A percentile compares a stretch with the other conserved stretches of the same genome.
phyloP scores from a whole-genome alignment of 2,113 vertebrate species.

The Istiophorus platypterus region DNA sequence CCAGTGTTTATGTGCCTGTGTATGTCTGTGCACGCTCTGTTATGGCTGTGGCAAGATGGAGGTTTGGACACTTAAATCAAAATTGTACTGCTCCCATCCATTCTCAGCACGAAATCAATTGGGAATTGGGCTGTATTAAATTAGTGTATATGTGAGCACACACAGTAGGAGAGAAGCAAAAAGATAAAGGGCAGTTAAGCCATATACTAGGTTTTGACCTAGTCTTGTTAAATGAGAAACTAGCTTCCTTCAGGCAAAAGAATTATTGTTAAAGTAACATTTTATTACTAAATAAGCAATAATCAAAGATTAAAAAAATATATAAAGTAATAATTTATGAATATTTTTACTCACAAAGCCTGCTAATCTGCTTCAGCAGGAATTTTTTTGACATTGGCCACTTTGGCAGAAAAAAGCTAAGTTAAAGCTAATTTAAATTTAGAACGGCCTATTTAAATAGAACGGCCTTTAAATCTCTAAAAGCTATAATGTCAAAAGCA shows the following conservation, averaged over 20 bases:
- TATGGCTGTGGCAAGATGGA: background rate
- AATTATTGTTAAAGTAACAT: no score
- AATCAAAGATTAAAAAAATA: background rate
- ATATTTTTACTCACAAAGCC: background rate
- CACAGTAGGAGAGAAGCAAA: no score
- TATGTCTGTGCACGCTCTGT: background rate
- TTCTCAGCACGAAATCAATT: constrained; percentile 4
- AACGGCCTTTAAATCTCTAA: background rate
- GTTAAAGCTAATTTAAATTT: background rate
- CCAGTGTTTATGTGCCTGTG: background rate
- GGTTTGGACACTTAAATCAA: constrained; percentile 36
- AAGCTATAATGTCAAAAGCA: background rate
- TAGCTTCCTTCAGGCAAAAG: no score
- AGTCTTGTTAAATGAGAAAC: no score
- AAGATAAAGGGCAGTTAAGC: no score
- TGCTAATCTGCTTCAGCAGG: background rate
- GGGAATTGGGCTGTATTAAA: no score
- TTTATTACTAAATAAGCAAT: background rate
- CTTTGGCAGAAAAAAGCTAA: no score
- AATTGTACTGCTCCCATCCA: constrained; percentile 23
- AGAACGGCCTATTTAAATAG: no score
- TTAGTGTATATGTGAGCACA: no score
- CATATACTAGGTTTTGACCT: no score
- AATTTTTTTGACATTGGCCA: no score
- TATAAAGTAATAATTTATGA: no score